Percentiles rank a stretch among this genome's conserved stretches.
phyloP scores from a whole-genome alignment of 2,888 invertebrate genomes.

The Stomorhina lunata region DNA sequence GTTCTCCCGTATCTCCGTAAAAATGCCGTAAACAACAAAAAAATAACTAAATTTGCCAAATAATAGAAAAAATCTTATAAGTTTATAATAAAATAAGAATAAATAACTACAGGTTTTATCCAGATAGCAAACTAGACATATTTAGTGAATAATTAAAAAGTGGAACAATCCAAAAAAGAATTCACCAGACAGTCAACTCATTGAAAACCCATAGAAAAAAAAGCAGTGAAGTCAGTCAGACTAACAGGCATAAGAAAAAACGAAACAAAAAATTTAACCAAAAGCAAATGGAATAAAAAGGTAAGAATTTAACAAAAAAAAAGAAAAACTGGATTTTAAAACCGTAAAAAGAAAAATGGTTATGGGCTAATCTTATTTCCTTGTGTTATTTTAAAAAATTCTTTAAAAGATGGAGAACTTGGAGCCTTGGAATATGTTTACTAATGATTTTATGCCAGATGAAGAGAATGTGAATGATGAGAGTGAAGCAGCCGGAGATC shows the following conservation, averaged over 20 bases:
- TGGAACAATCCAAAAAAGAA: slow-evolving; percentile 35
- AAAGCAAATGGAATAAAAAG: slow-evolving; percentile 57
- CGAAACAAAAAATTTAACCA: slow-evolving; percentile 33
- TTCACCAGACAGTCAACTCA: neutral
- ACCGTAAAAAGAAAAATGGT: neutral
- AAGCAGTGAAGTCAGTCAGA: slow-evolving; percentile 40
- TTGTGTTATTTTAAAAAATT: slow-evolving; percentile 5
- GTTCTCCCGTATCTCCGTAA: slow-evolving; percentile 31
- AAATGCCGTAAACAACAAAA: slow-evolving; percentile 60
- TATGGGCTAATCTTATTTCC: neutral
- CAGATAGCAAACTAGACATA: neutral
- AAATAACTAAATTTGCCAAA: slow-evolving; percentile 26
- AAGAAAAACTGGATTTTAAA: slow-evolving; percentile 51
- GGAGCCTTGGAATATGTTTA: slow-evolving; percentile 77
- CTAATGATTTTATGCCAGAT: slow-evolving; percentile 70
- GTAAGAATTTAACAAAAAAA: slow-evolving; percentile 47
- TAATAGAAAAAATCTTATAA: neutral
- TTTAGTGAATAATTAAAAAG: slow-evolving; percentile 10
- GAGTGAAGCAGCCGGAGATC: slow-evolving; percentile 19
- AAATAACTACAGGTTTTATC: neutral
- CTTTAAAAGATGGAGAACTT: slow-evolving; percentile 71
- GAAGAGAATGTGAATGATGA: slow-evolving; percentile 61
- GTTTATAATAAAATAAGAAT: neutral
- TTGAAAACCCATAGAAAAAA: slow-evolving; percentile 34
- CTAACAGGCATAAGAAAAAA: slow-evolving; percentile 44